Percentiles rank a stretch among this genome's conserved stretches.
These are phyloP conservation scores for Trissolcus japonicus DNA, from an alignment of 2,888 invertebrate genomes.

Conservation along the genomic window DNA sequence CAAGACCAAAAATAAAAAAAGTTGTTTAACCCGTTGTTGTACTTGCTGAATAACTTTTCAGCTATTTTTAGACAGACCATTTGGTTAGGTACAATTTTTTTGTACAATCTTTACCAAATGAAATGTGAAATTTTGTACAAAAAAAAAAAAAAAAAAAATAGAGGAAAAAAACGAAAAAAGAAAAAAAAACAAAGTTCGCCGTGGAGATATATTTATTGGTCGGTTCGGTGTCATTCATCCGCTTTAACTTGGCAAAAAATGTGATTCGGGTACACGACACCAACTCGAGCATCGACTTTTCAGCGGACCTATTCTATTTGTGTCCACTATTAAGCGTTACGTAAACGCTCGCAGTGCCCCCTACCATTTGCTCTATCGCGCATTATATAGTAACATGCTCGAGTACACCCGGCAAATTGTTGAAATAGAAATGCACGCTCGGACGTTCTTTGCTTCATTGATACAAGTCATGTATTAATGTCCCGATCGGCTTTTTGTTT, in stretches of 20 bases:
- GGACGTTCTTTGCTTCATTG: conserved; percentile 48
- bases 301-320: conserved; percentile 37
- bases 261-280: conserved; percentile 19
- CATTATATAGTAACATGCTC: conserved; percentile 43
- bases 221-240: conserved; percentile 5
- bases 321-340: conserved; percentile 21
- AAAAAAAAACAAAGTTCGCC: too few relatives aligned
- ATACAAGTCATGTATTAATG: conserved; percentile 36
- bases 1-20: neutral
- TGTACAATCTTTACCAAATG: too few relatives aligned
- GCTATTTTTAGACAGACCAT: too few relatives aligned
- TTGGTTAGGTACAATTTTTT: neutral
- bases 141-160: neutral
- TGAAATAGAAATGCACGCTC: conserved; percentile 34
- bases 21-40: neutral
- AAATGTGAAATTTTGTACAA: neutral
- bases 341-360: conserved; percentile 22
- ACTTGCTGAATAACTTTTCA: neutral
- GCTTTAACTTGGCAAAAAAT: conserved; percentile 5
- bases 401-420: conserved; percentile 36
- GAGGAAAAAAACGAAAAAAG: too few relatives aligned
- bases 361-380: conserved; percentile 14
- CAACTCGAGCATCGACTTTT: conserved; percentile 30
- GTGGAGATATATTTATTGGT: neutral
- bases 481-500: conserved; percentile 20